Percentiles rank a stretch among this genome's conserved stretches.
phyloP scores from a whole-genome alignment of 2,888 invertebrate genomes.

The Pardosa pseudoannulata region DNA sequence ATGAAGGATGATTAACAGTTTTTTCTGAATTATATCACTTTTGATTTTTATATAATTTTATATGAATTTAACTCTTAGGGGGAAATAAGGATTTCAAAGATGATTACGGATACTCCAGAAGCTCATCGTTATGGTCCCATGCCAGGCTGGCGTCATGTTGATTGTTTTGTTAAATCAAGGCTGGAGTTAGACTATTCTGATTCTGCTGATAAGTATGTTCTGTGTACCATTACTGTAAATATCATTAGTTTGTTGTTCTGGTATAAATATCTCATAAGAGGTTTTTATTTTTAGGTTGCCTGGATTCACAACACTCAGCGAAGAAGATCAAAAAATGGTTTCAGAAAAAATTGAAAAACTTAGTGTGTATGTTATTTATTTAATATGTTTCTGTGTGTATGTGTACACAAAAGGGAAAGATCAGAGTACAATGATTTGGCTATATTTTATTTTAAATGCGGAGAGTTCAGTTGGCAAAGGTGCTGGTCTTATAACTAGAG shows the following conservation, averaged over 20 bases:
- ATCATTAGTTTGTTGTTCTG: no score
- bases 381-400: no score
- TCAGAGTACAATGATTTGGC: no score
- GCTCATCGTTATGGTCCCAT: slow-evolving; percentile 89
- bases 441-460: no score
- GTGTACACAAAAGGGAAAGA: no score
- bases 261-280: not conserved
- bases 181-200: slow-evolving; percentile 86
- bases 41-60: no score
- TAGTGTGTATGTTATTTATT: slow-evolving; percentile 41
- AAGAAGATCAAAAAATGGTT: slow-evolving; percentile 84
- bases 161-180: slow-evolving; percentile 89
- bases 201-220: slow-evolving; percentile 81
- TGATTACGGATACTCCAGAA: slow-evolving; percentile 88
- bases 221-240: no score
- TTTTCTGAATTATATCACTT: no score
- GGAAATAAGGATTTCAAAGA: slow-evolving; percentile 87
- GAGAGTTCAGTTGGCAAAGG: no score
- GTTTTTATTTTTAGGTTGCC: slow-evolving; percentile 80
- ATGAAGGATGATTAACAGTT: no score
- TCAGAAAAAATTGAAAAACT: slow-evolving; percentile 83
- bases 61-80: no score
- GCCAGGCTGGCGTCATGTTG: slow-evolving; percentile 92
- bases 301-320: slow-evolving; percentile 84
- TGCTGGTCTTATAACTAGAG: no score